Evolutionary conservation across 2,797 vertebrate species (phyloP).

Genomic region (Thalassophryne amazonica): DNA sequence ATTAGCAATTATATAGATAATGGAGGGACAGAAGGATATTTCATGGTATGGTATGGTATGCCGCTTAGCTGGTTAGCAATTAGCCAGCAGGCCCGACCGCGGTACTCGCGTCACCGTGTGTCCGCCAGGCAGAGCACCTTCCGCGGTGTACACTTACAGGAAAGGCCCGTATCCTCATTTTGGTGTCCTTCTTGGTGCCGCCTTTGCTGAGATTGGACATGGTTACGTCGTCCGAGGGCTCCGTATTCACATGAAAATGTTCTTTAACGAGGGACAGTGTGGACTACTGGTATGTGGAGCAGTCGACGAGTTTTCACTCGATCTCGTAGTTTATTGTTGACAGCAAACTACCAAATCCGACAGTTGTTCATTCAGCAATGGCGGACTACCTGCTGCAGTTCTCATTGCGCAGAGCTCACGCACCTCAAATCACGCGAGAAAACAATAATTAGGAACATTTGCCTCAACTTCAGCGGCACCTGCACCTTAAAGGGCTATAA

Average conservation of each 20-base stretch:
- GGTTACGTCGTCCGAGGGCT: slow-evolving; percentile 76
- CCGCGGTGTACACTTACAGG: slow-evolving; percentile 85
- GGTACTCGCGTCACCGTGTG: slow-evolving; percentile 56
- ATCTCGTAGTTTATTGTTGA: slow-evolving; percentile 80
- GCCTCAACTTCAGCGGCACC: background rate
- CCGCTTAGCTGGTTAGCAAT: slow-evolving; percentile 45
- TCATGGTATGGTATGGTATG: no score
- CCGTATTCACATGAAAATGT: slow-evolving; percentile 79
- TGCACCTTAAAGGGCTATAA: background rate
- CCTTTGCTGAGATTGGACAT: slow-evolving; percentile 99
- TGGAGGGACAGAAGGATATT: background rate
- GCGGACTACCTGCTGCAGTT: slow-evolving; percentile 84
- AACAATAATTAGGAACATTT: background rate
- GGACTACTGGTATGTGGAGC: slow-evolving; percentile 57
- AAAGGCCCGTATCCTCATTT: slow-evolving; percentile 99
- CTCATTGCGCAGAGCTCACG: slow-evolving; percentile 83
- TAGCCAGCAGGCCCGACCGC: slow-evolving; percentile 55
- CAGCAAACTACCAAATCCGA: slow-evolving; percentile 75
- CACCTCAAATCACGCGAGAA: slow-evolving; percentile 72
- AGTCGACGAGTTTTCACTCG: slow-evolving; percentile 68
- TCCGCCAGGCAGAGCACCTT: slow-evolving; percentile 33
- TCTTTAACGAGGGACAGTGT: slow-evolving; percentile 56
- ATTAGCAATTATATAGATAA: no score
- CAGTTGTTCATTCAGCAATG: slow-evolving; percentile 79
- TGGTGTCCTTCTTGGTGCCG: slow-evolving; percentile 98